Conservation (phyloP, 2,113 vertebrate genomes). For the Austrofundulus limnaeus region DNA sequence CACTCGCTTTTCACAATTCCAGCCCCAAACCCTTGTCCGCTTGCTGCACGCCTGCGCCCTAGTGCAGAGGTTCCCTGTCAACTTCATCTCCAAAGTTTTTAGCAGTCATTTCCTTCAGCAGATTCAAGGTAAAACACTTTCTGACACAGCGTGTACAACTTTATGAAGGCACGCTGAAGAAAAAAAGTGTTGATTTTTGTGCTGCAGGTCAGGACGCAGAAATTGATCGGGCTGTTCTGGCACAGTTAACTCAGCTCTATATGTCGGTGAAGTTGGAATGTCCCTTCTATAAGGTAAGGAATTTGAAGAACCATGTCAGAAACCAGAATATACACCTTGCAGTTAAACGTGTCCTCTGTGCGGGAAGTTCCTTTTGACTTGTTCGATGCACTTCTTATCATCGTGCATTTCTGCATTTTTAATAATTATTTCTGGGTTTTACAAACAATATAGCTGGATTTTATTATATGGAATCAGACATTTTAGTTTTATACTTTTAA, state of each 20-base stretch:
- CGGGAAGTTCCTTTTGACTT: constrained; percentile 5
- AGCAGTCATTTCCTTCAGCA: constrained; percentile 87
- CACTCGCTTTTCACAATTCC: constrained; percentile 78
- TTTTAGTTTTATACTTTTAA: no score
- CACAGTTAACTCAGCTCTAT: constrained; percentile 88
- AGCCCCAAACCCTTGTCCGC: constrained; percentile 81
- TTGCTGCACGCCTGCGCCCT: constrained; percentile 88
- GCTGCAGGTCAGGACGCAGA: constrained; percentile 72
- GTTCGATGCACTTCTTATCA: background rate
- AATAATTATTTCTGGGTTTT: background rate
- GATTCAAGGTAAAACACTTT: constrained; percentile 83
- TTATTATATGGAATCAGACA: no score
- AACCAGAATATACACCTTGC: constrained; percentile 28
- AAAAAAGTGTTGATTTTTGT: constrained; percentile 1
- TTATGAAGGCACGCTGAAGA: background rate
- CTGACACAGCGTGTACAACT: background rate
- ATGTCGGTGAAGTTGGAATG: constrained; percentile 88
- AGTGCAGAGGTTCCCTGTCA: constrained; percentile 86
- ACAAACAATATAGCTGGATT: no score
- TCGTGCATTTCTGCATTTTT: background rate
- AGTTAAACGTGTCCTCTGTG: background rate
- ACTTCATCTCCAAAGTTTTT: constrained; percentile 90
- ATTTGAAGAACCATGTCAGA: background rate
- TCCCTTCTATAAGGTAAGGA: constrained; percentile 82
- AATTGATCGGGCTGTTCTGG: constrained; percentile 75